Conservation (phyloP, 1,140 invertebrate species). For the Lasioglossum albipes region DNA sequence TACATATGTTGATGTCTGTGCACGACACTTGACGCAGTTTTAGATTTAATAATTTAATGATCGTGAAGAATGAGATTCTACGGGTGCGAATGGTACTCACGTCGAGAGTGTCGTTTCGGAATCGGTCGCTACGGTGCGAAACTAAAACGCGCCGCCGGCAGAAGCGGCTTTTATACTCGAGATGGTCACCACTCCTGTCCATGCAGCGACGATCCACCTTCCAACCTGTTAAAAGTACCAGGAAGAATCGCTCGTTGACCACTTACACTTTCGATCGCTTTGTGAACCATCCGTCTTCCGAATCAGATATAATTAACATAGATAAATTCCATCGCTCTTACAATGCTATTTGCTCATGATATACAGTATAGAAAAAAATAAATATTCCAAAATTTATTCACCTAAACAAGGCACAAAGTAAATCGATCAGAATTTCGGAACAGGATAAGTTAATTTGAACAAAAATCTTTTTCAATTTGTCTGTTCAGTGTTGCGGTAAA, state of each 20-base stretch:
- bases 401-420: no score
- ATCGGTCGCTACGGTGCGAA: slow-evolving; percentile 58
- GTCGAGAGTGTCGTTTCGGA: slow-evolving; percentile 61
- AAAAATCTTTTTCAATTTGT: no score
- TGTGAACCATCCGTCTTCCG: not conserved
- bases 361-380: not conserved
- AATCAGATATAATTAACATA: not conserved
- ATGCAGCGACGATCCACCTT: slow-evolving; percentile 23
- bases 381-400: no score
- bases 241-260: not conserved
- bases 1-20: not conserved
- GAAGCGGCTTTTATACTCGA: slow-evolving; percentile 72
- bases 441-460: no score
- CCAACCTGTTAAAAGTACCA: slow-evolving; percentile 24
- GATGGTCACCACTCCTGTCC: slow-evolving; percentile 45
- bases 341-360: not conserved
- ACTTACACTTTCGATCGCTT: not conserved
- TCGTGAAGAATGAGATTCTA: slow-evolving; percentile 11
- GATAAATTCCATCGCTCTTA: not conserved
- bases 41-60: not conserved
- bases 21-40: not conserved
- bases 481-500: no score
- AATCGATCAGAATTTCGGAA: no score
- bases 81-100: slow-evolving; percentile 65
- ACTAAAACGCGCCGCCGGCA: slow-evolving; percentile 69